These are phyloP conservation scores for Bujurquina vittata DNA, from an alignment of 2,113 vertebrate species.

Conservation along the genomic window DNA sequence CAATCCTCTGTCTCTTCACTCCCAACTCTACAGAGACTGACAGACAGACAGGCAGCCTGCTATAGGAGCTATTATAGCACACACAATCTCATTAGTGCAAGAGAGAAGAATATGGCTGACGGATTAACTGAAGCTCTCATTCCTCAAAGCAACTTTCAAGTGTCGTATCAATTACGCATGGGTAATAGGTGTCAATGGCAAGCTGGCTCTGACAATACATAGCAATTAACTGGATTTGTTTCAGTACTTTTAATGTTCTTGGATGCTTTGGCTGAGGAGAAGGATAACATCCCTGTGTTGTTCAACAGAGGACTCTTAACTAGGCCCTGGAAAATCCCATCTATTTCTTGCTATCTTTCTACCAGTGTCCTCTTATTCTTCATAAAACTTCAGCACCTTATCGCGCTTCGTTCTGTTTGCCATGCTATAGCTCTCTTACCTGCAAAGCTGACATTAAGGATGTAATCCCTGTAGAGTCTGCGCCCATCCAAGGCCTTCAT, in stretches of 20 bases:
- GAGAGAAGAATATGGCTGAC: constrained; percentile 63
- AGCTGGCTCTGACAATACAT: constrained; percentile 64
- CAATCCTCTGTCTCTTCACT: constrained; percentile 64
- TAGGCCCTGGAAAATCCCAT: constrained; percentile 25
- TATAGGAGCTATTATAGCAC: constrained; percentile 76
- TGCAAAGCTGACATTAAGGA: constrained; percentile 96
- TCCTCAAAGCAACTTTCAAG: constrained; percentile 75
- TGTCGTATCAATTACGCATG: constrained; percentile 72
- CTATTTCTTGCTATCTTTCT: constrained; percentile 9
- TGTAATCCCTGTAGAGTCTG: constrained; percentile 92
- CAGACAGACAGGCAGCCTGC: constrained; percentile 64
- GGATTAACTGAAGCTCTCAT: constrained; percentile 67
- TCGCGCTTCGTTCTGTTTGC: constrained; percentile 17
- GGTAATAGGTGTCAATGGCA: constrained; percentile 75
- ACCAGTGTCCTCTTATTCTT: constrained; percentile 1
- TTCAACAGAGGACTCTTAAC: constrained; percentile 59
- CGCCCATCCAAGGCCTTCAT: constrained; percentile 94
- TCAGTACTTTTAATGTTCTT: constrained; percentile 52
- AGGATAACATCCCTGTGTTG: constrained; percentile 55
- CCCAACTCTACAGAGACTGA: constrained; percentile 62
- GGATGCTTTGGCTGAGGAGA: constrained; percentile 41
- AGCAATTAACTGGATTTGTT: constrained; percentile 76
- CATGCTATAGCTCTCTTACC: constrained; percentile 82
- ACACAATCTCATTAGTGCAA: constrained; percentile 73
- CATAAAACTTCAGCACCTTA: constrained; percentile 39